These are phyloP conservation scores for Fopius arisanus DNA, from an alignment of 1,140 invertebrate species.

Conservation along the genomic window DNA sequence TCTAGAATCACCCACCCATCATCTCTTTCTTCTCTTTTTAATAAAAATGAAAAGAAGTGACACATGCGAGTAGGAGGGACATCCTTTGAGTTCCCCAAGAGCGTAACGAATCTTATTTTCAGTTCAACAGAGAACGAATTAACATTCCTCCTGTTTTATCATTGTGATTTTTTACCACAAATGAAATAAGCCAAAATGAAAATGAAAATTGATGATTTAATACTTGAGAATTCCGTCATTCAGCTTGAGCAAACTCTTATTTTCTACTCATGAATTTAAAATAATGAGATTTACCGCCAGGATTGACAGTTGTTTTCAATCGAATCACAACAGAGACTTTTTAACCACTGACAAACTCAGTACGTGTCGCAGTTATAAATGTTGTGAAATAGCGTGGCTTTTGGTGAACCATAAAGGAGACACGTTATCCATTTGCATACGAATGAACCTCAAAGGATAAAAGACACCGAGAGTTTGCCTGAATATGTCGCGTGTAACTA, in stretches of 20 bases:
- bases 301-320: conserved; percentile 42
- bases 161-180: background rate
- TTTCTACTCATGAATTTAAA: conserved; percentile 23
- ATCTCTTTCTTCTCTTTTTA: background rate
- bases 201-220: background rate
- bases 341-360: conserved; percentile 18
- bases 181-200: background rate
- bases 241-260: background rate
- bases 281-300: conserved; percentile 10
- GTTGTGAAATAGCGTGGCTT: conserved; percentile 24
- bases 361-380: background rate
- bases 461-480: conserved; percentile 35
- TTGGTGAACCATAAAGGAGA: conserved; percentile 23
- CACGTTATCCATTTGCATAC: conserved; percentile 52
- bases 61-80: background rate
- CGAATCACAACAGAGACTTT: conserved; percentile 41
- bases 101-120: background rate
- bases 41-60: background rate
- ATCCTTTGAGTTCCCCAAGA: background rate
- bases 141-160: background rate
- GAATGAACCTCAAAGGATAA: conserved; percentile 48
- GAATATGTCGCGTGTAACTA: conserved; percentile 51
- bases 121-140: background rate
- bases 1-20: background rate
- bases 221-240: background rate